Conservation (phyloP, 2,113 vertebrate genomes). For the Bos indicus region DNA sequence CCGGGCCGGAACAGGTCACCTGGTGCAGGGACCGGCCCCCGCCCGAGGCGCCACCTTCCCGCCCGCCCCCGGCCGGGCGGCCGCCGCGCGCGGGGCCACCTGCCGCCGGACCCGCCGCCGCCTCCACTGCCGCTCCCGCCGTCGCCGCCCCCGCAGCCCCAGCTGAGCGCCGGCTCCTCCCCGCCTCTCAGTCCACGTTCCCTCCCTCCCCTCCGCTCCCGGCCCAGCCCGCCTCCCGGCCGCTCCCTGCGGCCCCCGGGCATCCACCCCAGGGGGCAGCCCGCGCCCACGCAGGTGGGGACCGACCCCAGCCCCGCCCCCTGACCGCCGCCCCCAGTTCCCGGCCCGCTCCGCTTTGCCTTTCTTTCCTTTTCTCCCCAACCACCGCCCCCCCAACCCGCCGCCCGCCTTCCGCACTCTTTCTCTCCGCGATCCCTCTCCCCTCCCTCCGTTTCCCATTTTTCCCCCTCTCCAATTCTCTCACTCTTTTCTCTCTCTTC, state of each 20-base stretch:
- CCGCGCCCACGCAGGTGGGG: constrained; percentile 19
- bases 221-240: constrained; percentile 23
- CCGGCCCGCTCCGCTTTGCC: background rate
- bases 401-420: background rate
- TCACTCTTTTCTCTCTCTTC: background rate
- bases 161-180: constrained; percentile 53
- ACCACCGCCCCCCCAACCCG: too few relatives aligned
- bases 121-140: constrained; percentile 42
- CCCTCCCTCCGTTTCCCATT: background rate
- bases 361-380: background rate
- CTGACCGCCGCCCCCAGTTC: background rate
- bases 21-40: constrained; percentile 74
- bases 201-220: constrained; percentile 3
- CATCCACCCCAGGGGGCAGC: background rate
- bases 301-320: background rate
- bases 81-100: constrained; percentile 58
- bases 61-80: constrained; percentile 65
- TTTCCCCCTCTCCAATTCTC: background rate
- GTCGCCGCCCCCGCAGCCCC: constrained; percentile 58
- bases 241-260: background rate
- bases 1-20: constrained; percentile 72
- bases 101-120: constrained; percentile 52
- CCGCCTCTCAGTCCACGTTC: background rate
- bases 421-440: background rate
- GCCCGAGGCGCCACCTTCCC: constrained; percentile 71